Evolutionary conservation across 2,888 invertebrate genomes (phyloP), one percentile per base, ranked within the genome.

Genomic region (Drosophila tanythrix): DNA sequence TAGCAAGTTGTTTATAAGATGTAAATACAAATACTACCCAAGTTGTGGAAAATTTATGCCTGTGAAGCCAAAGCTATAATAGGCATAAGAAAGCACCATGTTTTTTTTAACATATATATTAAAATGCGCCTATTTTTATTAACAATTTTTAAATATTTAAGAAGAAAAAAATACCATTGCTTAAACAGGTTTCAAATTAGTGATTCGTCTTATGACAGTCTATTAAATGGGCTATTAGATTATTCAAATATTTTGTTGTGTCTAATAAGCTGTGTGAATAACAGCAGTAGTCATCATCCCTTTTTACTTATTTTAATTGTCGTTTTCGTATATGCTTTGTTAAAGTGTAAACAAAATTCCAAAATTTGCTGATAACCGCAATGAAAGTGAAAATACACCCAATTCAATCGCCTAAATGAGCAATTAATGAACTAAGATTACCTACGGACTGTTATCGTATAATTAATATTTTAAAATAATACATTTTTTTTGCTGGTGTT

Each of bases 321-420:
- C n/a, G 40, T 31, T 48, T 63, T 69, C 36, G 27, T 36, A 27
- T 29, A 46, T 21, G 58, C 50, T 52, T 78, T 62, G 31, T 51
- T 59, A 59, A 36, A 53, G 36, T 25, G 46, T 53, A 59, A 65
- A 59, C 40, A 56, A 4, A 56, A 25, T 43, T 52, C 27, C 27
- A 31, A 58, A 58, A 33, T 27, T 10, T n/a, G 55, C 64, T 72
- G 77, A 81, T 81, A 81, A 67, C 55, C 31, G 15, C 36, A 35
- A 40, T 52, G 71, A 80, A 78, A 68, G 62, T 70, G 61, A 78
- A 81, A 76, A 33, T 48, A 58, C 21, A 4, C 18, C 29, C 27
- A 70, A n/a, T 15, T 5, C 40, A 21, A 43, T 21, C 15, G 33
- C 31, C 25, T 40, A 8, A 2, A 38, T 18, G 27, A 10, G 33